Percentiles rank a stretch among this genome's conserved stretches.
Conservation (phyloP, 1,140 invertebrate species). For the Trichomalopsis sarcophagae region DNA sequence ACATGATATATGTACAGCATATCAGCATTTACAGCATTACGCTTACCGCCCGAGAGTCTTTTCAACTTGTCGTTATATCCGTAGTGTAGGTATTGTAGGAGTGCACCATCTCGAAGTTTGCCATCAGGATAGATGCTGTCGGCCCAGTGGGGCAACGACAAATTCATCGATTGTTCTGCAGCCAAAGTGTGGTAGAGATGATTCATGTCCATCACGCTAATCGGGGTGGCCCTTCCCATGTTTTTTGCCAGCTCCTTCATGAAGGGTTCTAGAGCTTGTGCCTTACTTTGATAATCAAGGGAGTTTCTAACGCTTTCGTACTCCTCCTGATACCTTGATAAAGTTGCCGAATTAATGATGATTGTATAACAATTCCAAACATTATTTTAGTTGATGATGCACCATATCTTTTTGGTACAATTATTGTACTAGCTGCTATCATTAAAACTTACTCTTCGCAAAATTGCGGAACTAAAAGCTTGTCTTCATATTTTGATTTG, state of each 20-base stretch:
- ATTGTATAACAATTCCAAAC: background rate
- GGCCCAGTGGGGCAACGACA: constrained; percentile 72
- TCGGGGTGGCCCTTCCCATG: constrained; percentile 62
- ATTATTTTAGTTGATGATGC: constrained; percentile 34
- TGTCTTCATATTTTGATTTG: constrained; percentile 68
- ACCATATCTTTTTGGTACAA: background rate
- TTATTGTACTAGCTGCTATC: background rate
- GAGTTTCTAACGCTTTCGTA: constrained; percentile 1
- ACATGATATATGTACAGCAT: no score
- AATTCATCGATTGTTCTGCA: constrained; percentile 63
- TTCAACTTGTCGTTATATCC: constrained; percentile 71
- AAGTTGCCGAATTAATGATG: constrained; percentile 39
- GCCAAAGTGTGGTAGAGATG: constrained; percentile 75
- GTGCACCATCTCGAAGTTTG: constrained; percentile 72
- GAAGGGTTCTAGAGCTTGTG: constrained; percentile 51
- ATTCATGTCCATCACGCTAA: constrained; percentile 70
- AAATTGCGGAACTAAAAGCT: constrained; percentile 56
- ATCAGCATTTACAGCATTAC: background rate
- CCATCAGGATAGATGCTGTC: constrained; percentile 70
- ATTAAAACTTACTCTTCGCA: constrained; percentile 66
- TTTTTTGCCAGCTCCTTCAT: constrained; percentile 56
- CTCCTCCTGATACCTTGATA: constrained; percentile 49
- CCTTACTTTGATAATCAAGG: constrained; percentile 5
- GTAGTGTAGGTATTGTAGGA: constrained; percentile 72
- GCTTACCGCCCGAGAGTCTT: constrained; percentile 70